These are phyloP conservation scores for Hippoglossus hippoglossus DNA, from an alignment of 2,797 vertebrate species.

Conservation along the genomic window DNA sequence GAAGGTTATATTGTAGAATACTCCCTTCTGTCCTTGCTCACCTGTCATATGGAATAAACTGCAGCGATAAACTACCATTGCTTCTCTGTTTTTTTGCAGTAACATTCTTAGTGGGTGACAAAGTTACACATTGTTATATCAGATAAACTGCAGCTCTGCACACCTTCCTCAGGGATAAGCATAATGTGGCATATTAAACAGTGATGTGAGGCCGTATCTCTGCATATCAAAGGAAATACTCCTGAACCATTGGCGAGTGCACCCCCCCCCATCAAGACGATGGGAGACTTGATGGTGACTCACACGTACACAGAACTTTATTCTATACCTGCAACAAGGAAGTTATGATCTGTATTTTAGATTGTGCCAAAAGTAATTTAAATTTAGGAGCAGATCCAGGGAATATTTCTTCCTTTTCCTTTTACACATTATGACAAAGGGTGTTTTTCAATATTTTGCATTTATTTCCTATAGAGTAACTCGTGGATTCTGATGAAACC, in stretches of 20 bases:
- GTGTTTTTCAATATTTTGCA: too few species aligned
- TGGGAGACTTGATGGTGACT: background rate
- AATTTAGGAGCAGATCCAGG: too few species aligned
- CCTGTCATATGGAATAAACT: background rate
- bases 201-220: background rate
- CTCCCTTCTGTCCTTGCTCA: background rate
- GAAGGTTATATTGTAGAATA: background rate
- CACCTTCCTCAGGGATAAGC: background rate
- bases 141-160: conserved; percentile 7
- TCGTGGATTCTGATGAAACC: too few species aligned
- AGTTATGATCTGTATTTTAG: too few species aligned
- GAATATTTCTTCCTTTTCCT: too few species aligned
- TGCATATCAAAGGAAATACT: conserved; percentile 17
- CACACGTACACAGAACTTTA: background rate
- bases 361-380: too few species aligned
- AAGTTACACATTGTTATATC: conserved; percentile 7
- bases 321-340: background rate
- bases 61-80: background rate
- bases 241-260: background rate
- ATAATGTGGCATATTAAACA: conserved; percentile 23
- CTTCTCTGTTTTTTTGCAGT: background rate
- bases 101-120: background rate
- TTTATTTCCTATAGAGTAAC: too few species aligned
- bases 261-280: too few species aligned
- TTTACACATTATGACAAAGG: too few species aligned